phyloP scores from a whole-genome alignment of 2,797 vertebrate genomes.

The Falco peregrinus region DNA sequence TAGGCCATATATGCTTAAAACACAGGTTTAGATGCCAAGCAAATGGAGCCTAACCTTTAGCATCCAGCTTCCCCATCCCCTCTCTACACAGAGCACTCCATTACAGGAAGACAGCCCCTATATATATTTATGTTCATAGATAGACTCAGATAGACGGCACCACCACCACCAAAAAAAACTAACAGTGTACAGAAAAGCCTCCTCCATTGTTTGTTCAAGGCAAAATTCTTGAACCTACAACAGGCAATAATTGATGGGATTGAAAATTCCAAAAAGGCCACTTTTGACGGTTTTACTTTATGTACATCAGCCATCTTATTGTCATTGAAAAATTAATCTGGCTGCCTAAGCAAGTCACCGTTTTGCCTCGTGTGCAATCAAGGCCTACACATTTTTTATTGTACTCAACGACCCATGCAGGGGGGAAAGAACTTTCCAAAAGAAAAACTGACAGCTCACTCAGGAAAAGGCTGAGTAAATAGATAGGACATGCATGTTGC shows the following conservation, averaged over 20 bases:
- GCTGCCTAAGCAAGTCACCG: background rate
- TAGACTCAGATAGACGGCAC: background rate
- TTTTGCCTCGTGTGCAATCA: background rate
- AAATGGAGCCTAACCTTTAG: background rate
- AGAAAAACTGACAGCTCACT: conserved; percentile 45
- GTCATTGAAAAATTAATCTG: conserved; percentile 45
- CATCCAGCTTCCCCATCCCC: background rate
- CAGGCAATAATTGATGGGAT: conserved; percentile 22
- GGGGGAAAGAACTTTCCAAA: conserved; percentile 5
- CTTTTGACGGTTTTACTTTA: background rate
- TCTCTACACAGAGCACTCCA: background rate
- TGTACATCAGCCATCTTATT: conserved; percentile 13
- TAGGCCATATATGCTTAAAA: background rate
- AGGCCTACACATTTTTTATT: conserved; percentile 27
- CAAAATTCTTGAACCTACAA: conserved; percentile 34
- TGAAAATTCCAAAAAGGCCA: conserved; percentile 18
- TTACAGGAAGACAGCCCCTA: background rate
- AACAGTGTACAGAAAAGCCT: background rate
- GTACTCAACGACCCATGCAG: background rate
- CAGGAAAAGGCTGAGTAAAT: conserved; percentile 43
- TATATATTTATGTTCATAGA: background rate
- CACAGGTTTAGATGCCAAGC: background rate
- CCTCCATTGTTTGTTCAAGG: background rate
- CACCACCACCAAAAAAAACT: background rate
- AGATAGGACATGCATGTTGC: background rate